Evolutionary conservation across 1,140 invertebrate genomes (phyloP).

Genomic region (Pararge aegeria): DNA sequence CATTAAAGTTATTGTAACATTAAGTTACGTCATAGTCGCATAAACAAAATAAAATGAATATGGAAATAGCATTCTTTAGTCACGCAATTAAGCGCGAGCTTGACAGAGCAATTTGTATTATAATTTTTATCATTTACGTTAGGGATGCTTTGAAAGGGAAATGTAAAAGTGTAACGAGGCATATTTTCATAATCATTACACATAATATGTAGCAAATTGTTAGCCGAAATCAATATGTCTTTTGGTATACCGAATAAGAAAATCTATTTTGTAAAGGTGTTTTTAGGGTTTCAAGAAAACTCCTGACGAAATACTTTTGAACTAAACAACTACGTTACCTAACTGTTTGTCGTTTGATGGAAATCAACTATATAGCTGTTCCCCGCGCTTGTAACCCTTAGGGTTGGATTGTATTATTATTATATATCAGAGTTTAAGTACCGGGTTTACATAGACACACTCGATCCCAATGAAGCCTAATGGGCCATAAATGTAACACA

Average conservation of each 20-base stretch:
- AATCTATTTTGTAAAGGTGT: too few species aligned
- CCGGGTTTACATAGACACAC: too few species aligned
- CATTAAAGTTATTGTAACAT: constrained; percentile 21
- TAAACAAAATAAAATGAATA: constrained; percentile 49
- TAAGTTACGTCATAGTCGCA: constrained; percentile 21
- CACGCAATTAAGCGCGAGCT: constrained; percentile 53
- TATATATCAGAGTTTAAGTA: too few species aligned
- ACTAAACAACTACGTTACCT: too few species aligned
- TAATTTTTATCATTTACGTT: constrained; percentile 42
- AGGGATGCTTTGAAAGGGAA: constrained; percentile 14
- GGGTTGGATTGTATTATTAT: too few species aligned
- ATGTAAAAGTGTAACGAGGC: constrained; percentile 9
- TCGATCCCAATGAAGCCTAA: too few species aligned
- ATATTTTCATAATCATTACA: not conserved
- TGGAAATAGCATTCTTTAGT: constrained; percentile 51
- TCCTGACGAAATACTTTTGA: too few species aligned
- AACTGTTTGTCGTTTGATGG: too few species aligned
- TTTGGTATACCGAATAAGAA: not conserved
- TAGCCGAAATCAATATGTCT: not conserved
- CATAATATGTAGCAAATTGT: not conserved
- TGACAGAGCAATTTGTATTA: constrained; percentile 57
- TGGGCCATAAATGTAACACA: too few species aligned
- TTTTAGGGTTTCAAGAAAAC: not conserved
- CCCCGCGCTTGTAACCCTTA: too few species aligned
- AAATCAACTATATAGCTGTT: too few species aligned